Percentiles rank a stretch among this genome's conserved stretches.
Conservation (phyloP, 2,113 vertebrate genomes). For the Leucopsar rothschildi region DNA sequence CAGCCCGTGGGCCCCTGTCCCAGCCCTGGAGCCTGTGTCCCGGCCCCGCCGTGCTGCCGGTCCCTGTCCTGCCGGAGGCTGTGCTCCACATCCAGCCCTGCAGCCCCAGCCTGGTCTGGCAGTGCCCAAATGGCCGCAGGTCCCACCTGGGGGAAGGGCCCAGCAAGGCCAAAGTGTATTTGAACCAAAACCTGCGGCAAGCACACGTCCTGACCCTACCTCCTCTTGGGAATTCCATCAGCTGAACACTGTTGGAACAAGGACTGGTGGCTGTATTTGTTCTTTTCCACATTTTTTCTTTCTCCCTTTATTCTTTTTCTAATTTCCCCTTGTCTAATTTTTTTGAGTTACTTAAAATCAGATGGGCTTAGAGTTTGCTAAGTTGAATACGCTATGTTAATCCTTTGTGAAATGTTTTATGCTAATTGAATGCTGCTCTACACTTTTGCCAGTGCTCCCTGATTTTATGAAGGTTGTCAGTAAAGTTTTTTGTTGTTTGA, state of each 20-base stretch:
- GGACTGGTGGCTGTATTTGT: not conserved
- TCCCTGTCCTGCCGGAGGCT: not conserved
- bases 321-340: not conserved
- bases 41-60: no score
- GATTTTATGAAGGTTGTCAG: not conserved
- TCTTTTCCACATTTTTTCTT: not conserved
- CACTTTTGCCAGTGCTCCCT: not conserved
- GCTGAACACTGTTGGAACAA: not conserved
- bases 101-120: not conserved
- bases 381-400: not conserved
- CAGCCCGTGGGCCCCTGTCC: no score
- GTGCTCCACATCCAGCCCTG: not conserved
- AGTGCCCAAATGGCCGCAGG: not conserved
- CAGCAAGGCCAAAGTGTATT: not conserved
- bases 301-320: not conserved
- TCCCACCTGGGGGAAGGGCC: not conserved
- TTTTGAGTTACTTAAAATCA: not conserved
- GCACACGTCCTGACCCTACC: rapidly evolving
- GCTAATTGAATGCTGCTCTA: not conserved
- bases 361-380: not conserved
- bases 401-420: not conserved
- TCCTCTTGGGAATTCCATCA: not conserved
- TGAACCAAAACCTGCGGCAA: rapidly evolving
- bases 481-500: not conserved
- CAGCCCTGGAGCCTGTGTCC: no score